phyloP scores from a whole-genome alignment of 2,113 vertebrate genomes.

The Rhea pennata region DNA sequence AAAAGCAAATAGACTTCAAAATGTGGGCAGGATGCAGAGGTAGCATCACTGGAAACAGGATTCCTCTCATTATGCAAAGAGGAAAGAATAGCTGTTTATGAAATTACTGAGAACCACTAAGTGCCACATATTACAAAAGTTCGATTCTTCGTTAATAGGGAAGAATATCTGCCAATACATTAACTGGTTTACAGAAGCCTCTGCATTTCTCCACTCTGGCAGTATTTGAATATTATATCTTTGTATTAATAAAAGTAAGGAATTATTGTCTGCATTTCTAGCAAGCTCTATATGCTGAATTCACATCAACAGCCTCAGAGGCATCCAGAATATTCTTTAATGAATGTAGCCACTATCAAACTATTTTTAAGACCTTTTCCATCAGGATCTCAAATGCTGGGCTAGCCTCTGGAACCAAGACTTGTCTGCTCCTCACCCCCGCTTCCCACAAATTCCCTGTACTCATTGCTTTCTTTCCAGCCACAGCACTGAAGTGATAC shows the following conservation, averaged over 20 bases:
- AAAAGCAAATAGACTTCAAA: background rate
- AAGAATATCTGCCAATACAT: background rate
- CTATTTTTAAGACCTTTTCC: background rate
- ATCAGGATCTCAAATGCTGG: background rate
- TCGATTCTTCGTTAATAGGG: background rate
- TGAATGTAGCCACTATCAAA: background rate
- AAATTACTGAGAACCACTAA: background rate
- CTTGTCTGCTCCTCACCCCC: background rate
- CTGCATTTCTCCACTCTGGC: background rate
- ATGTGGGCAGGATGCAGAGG: background rate
- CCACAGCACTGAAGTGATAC: background rate
- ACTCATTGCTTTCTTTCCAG: background rate
- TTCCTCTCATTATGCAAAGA: background rate
- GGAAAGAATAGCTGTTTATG: background rate
- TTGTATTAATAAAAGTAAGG: background rate
- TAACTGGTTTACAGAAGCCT: background rate
- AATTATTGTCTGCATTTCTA: background rate
- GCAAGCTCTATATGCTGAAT: accelerated
- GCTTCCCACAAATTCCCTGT: background rate
- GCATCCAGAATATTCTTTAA: background rate
- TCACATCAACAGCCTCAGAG: background rate
- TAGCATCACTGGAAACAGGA: background rate
- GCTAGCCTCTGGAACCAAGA: background rate
- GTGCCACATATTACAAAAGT: background rate
- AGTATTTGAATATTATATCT: background rate